Base-by-base conservation (phyloP, 2,113 vertebrate species). In the Ginglymostoma cirratum region DNA sequence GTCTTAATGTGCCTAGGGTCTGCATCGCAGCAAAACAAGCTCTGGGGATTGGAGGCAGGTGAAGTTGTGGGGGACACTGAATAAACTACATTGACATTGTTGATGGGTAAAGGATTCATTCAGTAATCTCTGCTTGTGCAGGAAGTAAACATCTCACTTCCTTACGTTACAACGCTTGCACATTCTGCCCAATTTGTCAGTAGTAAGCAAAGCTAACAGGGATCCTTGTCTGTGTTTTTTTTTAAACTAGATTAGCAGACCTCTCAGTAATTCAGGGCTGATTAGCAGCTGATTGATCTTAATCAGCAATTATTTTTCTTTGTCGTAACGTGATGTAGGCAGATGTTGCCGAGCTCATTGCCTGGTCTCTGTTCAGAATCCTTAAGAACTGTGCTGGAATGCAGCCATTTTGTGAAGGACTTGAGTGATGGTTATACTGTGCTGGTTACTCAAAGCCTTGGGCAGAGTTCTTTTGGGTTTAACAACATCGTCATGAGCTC, bases 271-370 rank as follows among this genome's bases (percentile, higher is more conserved):
- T 93, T 93, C n/a, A 24, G 15, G 17, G 34, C 34, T 92, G 89
- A 92, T 92, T 92, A 92, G 14, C 89, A 66, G 89, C 1, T 67
- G 61, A 66, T 93, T 34, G 89, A 66, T 93, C 67, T 93, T 93
- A 66, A 66, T 93, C 89, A 38, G n/a, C 55, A 93, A 42, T 90
- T 92, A n/a, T 38, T 66, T 38, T 93, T 42, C 34, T 42, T 66
- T 93, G n/a, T 65, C 2, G 34, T 93, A 66, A 93, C 17, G 34
- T 38, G 89, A 66, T 34, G 38, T 67, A 10, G 61, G 61, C 89
- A 93, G 89, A 93, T 93, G 89, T 67, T 93, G 55, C 61, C 17
- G 89, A 67, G 61, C 89, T 38, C 61, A 5, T n/a, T 66, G 55
- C 34, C 0, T 38, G 61, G 65, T 17, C 2, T 61, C 65, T 66